phyloP scores from a whole-genome alignment of 2,888 invertebrate species.

The Hydrotaea diabolus region DNA sequence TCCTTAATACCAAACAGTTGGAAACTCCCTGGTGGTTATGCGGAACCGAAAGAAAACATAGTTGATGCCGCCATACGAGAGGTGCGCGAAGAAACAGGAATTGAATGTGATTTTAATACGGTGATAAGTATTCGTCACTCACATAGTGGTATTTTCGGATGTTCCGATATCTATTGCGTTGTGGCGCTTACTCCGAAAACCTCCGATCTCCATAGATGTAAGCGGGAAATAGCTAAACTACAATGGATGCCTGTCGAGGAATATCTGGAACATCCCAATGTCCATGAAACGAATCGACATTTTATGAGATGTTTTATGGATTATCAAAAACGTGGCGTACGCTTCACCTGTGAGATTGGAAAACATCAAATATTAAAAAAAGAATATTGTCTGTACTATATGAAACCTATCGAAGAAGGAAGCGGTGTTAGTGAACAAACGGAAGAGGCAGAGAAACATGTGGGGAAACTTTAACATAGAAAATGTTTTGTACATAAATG shows the following conservation, averaged over 20 bases:
- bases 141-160: constrained; percentile 88
- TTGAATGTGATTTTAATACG: constrained; percentile 88
- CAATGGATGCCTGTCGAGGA: constrained; percentile 92
- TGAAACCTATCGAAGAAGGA: constrained; percentile 70
- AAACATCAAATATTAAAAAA: constrained; percentile 77
- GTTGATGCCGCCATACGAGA: constrained; percentile 91
- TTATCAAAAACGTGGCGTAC: constrained; percentile 84
- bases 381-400: constrained; percentile 77
- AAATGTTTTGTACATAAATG: too few relatives aligned
- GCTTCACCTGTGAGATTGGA: constrained; percentile 83
- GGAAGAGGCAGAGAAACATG: neutral
- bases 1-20: constrained; percentile 83
- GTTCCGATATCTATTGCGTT: constrained; percentile 93
- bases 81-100: constrained; percentile 94
- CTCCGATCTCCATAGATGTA: constrained; percentile 85
- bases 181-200: constrained; percentile 86
- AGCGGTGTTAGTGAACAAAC: neutral
- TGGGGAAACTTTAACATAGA: too few relatives aligned
- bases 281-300: constrained; percentile 87
- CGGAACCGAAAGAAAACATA: constrained; percentile 93
- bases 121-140: constrained; percentile 90
- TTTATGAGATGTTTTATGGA: constrained; percentile 86
- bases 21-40: constrained; percentile 96
- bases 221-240: constrained; percentile 89
- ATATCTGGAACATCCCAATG: constrained; percentile 86